phyloP scores from a whole-genome alignment of 2,797 vertebrate genomes.

The Galagoides demidoff region DNA sequence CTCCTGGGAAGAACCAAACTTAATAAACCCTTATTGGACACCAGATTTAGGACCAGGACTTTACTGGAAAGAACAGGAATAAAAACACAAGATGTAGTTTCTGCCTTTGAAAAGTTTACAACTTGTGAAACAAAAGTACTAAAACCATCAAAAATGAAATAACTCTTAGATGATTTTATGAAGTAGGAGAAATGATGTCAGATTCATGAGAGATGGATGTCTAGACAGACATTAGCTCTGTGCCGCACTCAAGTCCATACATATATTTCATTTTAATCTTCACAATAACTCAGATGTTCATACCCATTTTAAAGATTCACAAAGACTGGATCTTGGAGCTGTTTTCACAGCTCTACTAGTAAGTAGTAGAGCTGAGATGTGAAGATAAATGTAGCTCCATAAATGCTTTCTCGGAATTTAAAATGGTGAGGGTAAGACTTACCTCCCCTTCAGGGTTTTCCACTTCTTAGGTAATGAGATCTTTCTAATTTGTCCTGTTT shows the following conservation, averaged over 20 bases:
- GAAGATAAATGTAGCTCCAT: background rate
- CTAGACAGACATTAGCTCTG: background rate
- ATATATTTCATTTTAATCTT: slow-evolving; percentile 40
- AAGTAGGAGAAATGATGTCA: background rate
- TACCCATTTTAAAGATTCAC: slow-evolving; percentile 5
- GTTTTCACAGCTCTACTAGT: background rate
- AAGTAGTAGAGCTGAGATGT: background rate
- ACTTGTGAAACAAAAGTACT: slow-evolving; percentile 8
- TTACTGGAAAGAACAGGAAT: background rate
- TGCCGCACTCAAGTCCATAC: background rate
- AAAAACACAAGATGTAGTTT: background rate
- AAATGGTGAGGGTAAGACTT: background rate
- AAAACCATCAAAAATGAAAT: slow-evolving; percentile 49
- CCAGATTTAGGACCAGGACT: background rate
- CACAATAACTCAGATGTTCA: background rate
- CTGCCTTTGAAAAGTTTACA: slow-evolving; percentile 12
- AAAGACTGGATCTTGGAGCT: background rate
- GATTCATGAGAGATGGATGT: background rate
- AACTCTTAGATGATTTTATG: background rate
- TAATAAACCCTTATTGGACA: background rate
- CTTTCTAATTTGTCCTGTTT: background rate
- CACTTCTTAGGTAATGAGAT: background rate
- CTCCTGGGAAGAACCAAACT: background rate
- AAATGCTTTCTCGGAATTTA: background rate
- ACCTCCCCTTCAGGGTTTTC: background rate